Evolutionary conservation across 2,113 vertebrate species (phyloP), one percentile per base, ranked within the genome.

Genomic region (Nycticorax nycticorax): DNA sequence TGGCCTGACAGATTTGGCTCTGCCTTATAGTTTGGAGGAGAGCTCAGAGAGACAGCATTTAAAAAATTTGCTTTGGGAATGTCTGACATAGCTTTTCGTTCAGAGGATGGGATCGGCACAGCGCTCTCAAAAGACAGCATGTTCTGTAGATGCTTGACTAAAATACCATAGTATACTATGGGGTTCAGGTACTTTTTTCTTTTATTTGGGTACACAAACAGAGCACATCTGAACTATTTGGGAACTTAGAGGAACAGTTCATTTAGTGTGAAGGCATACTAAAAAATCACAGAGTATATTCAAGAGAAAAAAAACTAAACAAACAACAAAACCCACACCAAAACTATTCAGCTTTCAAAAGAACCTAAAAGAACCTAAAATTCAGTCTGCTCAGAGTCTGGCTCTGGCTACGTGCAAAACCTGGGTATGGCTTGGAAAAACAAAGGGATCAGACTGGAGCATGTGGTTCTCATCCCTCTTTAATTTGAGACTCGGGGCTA

Each of bases 1-100:
- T 87, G 62, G 57, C 76, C 85, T 93, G 67, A 66, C 90, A 96
- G 89, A 52, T 78, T 87, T 93, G 83, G 85, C 83, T 66, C 55
- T 83, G 75, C 80, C 43, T 95, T 18, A 6, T 53, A 63, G 75
- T 81, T 84, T 75, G 77, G 39, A 92, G 43, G 22, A 32, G 21
- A 86, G 39, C 83, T 90, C 33, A 33, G 72, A 87, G 72, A 92
- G 57, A 50, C 43, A 74, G 90, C 23, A 28, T 32, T 72, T 56
- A 0, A 62, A 71, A 85, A 55, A 74, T 57, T 35, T 76, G 32
- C 37, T 86, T 79, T 84, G 79, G 63, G 56, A 73, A 89, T 22
- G 27, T 57, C 79, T 83, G 92, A 95, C n/a, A 5, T 6, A 11
- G 79, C 39, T 8, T 62, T 74, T 74, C 68, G 50, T 35, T 22